A percentile compares a stretch with the other conserved stretches of the same genome.
Conservation (phyloP, 1,140 invertebrate genomes). For the Aphelinus certus region DNA sequence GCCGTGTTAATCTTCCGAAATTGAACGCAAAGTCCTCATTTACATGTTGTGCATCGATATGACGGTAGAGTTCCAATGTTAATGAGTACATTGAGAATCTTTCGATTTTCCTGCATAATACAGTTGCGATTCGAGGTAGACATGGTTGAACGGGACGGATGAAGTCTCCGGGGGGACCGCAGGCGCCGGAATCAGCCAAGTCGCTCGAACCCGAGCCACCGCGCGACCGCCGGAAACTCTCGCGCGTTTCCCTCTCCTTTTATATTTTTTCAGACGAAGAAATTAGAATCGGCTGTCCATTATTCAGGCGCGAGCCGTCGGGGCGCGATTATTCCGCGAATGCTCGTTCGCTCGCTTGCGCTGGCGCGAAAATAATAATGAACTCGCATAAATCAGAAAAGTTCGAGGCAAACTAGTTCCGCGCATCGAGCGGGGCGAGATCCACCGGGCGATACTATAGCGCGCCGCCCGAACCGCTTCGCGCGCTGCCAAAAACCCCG, state of each 20-base stretch:
- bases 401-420: slow-evolving; percentile 59
- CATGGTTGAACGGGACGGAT: no score
- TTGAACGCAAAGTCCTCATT: no score
- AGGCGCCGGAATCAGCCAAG: no score
- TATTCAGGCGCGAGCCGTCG: slow-evolving; percentile 23
- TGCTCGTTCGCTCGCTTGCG: slow-evolving; percentile 38
- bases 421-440: slow-evolving; percentile 19
- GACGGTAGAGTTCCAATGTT: no score
- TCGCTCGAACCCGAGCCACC: no score
- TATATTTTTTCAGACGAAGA: slow-evolving; percentile 27
- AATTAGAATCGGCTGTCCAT: slow-evolving; percentile 37
- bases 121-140: no score
- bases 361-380: slow-evolving; percentile 63
- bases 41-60: no score
- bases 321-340: slow-evolving; percentile 52
- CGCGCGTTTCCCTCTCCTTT: neutral
- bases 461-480: neutral
- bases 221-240: no score
- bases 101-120: no score
- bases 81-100: no score
- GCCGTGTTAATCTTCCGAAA: no score
- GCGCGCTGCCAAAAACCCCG: slow-evolving; percentile 55
- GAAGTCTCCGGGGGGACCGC: no score
- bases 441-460: neutral
- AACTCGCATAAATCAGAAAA: slow-evolving; percentile 64